These are phyloP conservation scores for Silurus lanzhouensis DNA, from an alignment of 2,797 vertebrate species.

Conservation along the genomic window DNA sequence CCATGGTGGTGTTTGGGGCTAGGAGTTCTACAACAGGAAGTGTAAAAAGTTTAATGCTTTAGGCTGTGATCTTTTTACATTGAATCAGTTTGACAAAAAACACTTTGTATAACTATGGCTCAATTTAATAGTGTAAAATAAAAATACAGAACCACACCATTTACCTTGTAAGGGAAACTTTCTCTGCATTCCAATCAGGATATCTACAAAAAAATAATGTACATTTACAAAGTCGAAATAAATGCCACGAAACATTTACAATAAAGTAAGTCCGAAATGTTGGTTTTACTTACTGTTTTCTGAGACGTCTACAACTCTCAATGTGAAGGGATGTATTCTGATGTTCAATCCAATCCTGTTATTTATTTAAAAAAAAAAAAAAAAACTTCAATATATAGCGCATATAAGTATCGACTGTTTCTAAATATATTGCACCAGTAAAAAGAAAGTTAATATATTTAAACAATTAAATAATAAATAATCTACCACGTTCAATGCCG, in stretches of 20 bases:
- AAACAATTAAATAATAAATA: background rate
- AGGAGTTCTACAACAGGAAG: slow-evolving; percentile 65
- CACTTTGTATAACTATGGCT: background rate
- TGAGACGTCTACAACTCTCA: slow-evolving; percentile 82
- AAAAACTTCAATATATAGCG: slow-evolving; percentile 10
- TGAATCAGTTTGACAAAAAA: slow-evolving; percentile 43
- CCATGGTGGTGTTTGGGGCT: slow-evolving; percentile 71
- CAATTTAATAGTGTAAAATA: background rate
- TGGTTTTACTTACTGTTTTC: slow-evolving; percentile 77
- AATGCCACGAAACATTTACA: background rate
- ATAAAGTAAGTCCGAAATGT: background rate
- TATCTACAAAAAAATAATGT: slow-evolving; percentile 70
- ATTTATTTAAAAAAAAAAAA: background rate
- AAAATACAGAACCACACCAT: background rate
- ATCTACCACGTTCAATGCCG: background rate
- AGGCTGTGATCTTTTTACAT: slow-evolving; percentile 56
- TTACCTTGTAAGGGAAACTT: slow-evolving; percentile 77
- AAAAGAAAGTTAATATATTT: background rate
- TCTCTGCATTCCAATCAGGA: slow-evolving; percentile 87
- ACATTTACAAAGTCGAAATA: background rate
- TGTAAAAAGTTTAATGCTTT: slow-evolving; percentile 63
- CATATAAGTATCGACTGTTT: background rate
- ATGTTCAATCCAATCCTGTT: slow-evolving; percentile 90
- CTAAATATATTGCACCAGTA: background rate
- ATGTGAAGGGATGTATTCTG: slow-evolving; percentile 86